Base-by-base conservation (phyloP, 2,888 invertebrate species). In the Drosophila melanosoma region DNA sequence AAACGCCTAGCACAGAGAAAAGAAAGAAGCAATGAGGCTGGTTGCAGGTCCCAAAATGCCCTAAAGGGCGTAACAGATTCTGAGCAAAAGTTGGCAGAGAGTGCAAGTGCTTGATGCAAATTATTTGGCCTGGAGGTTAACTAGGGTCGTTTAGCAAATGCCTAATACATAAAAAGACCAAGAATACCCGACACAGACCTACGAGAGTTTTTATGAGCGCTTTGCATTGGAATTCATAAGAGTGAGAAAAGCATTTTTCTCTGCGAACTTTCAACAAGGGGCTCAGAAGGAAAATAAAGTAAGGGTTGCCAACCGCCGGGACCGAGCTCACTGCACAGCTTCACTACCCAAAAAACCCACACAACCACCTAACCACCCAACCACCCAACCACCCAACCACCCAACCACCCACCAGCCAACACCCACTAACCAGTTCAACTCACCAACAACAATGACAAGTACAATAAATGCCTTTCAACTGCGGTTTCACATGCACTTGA, bases 391-490 rank as follows among this genome's bases (percentile, higher is more conserved):
- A 23, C 6, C 45, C 23, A 23, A 23, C 23, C 23, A 23, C 23
- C 23, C 23, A 15, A 15, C 17, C 36, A 17, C n/a, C 17, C n/a
- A 45, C 11, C 54, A 29, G 26, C 29, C 58, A 62, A 36, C 20
- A 8, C 29, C 29, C 42, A 20, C 45, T 38, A 29, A 32, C 45
- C 49, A 45, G 42, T 4, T 54, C 12, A 59, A 42, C 64, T 57
- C 65, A 52, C 60, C 84, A 76, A 77, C 87, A 83, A 90, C 89
- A 90, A 89, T 83, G 87, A 86, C 87, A 87, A 89, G 90, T 87
- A 90, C 90, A 84, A 90, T 89, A 90, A 88, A 90, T 88, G 88
- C 90, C 87, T 90, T 87, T 90, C 89, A 90, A 89, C 88, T 90
- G 88, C 87, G 90, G 88, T 88, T 89, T 88, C 90, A 90, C 88